Evolutionary conservation across 2,888 invertebrate species (phyloP).

Genomic region (Dyspetes luteomarginatus): DNA sequence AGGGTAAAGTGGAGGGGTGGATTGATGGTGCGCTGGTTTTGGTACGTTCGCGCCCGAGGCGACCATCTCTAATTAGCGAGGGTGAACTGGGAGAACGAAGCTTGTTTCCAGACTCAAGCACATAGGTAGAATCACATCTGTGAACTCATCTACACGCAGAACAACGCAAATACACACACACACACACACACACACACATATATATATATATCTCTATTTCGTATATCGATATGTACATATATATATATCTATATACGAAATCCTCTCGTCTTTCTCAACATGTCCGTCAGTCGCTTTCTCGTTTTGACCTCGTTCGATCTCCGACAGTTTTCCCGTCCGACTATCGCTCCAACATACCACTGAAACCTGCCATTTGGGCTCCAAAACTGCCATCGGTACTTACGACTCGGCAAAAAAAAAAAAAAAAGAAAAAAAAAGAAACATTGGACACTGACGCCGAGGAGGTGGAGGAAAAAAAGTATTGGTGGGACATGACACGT

Average conservation of each 20-base stretch:
- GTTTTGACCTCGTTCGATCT: background rate
- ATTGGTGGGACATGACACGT: slow-evolving; percentile 35
- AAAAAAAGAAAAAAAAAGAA: slow-evolving; percentile 14
- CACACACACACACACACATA: too few species aligned
- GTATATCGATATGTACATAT: background rate
- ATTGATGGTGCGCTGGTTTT: slow-evolving; percentile 18
- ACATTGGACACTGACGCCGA: background rate
- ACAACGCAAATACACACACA: background rate
- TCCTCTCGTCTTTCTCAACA: background rate
- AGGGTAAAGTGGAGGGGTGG: background rate
- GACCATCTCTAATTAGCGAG: slow-evolving; percentile 41
- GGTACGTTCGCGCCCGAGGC: slow-evolving; percentile 30
- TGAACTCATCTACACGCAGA: background rate
- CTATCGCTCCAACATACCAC: background rate
- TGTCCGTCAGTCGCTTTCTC: background rate
- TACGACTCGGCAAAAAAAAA: slow-evolving; percentile 15
- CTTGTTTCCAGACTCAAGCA: slow-evolving; percentile 15
- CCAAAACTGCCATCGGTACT: slow-evolving; percentile 29
- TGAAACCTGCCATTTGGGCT: slow-evolving; percentile 35
- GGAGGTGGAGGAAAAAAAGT: slow-evolving; percentile 9
- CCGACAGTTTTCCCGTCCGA: background rate
- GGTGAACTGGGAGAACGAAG: slow-evolving; percentile 29
- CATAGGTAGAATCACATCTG: background rate
- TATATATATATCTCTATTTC: too few species aligned
- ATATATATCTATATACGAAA: background rate